Evolutionary conservation across 2,888 invertebrate genomes (phyloP).

Genomic region (Trichopoda pennipes): DNA sequence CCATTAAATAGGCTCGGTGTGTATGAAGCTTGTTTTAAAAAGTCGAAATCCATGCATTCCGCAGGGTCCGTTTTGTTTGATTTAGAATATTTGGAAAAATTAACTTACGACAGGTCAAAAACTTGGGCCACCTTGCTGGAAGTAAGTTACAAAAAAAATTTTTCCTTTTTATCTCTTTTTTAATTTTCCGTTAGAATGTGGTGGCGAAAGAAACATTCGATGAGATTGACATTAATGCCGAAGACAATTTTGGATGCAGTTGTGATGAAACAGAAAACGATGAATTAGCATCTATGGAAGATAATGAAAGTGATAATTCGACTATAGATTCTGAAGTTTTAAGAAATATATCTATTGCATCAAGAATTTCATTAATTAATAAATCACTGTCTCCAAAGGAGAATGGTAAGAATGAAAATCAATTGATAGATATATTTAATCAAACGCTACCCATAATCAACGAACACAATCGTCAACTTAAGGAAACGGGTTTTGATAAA

Average conservation of each 20-base stretch:
- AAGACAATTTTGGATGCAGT: background rate
- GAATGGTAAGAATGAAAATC: constrained; percentile 8
- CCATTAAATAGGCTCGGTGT: too few species aligned
- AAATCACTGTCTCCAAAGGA: background rate
- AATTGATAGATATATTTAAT: constrained; percentile 72
- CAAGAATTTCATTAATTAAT: constrained; percentile 22
- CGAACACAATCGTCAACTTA: constrained; percentile 76
- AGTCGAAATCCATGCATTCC: background rate
- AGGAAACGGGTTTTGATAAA: constrained; percentile 74
- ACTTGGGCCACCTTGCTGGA: constrained; percentile 73
- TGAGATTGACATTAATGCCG: constrained; percentile 24
- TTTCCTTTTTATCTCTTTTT: background rate
- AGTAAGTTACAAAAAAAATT: constrained; percentile 67
- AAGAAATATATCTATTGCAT: constrained; percentile 40
- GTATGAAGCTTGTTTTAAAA: constrained; percentile 51
- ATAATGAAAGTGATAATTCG: constrained; percentile 36
- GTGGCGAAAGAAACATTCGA: constrained; percentile 7
- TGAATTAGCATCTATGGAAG: constrained; percentile 57
- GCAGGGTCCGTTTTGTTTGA: constrained; percentile 86
- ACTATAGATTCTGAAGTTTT: constrained; percentile 58
- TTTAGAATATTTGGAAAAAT: constrained; percentile 84
- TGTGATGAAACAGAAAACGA: constrained; percentile 21
- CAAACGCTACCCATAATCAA: constrained; percentile 75
- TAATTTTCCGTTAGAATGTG: constrained; percentile 51
- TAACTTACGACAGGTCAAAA: constrained; percentile 75